A percentile compares a stretch with the other conserved stretches of the same genome.
phyloP scores from a whole-genome alignment of 1,140 invertebrate species.

The Geopemphigus sp. region DNA sequence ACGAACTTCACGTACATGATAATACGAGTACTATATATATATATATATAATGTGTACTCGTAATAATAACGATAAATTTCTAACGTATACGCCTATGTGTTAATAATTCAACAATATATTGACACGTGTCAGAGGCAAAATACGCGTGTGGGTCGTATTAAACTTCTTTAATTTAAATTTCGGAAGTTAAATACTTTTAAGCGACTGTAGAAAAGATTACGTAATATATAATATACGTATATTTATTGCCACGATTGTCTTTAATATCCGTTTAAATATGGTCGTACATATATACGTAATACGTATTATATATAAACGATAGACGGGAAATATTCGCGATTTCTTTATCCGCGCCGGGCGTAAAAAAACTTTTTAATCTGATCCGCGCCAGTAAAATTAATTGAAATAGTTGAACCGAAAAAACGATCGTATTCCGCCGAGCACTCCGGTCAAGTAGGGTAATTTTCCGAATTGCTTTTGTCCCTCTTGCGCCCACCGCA shows the following conservation, averaged over 20 bases:
- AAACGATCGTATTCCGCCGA: conserved; percentile 25
- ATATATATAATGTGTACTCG: no score
- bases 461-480: conserved; percentile 43
- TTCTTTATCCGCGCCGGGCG: conserved; percentile 38
- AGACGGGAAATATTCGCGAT: conserved; percentile 6
- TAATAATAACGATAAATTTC: no score
- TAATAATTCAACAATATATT: not conserved
- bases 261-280: conserved; percentile 42
- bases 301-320: not conserved
- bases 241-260: not conserved
- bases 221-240: no score
- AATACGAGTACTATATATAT: no score
- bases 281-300: no score
- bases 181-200: conserved; percentile 34
- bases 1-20: no score
- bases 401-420: conserved; percentile 48
- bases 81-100: no score
- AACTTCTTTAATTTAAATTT: conserved; percentile 38
- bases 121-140: not conserved
- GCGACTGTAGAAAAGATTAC: not conserved
- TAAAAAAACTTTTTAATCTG: conserved; percentile 48
- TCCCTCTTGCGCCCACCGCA: not conserved
- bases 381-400: conserved; percentile 42
- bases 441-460: conserved; percentile 41
- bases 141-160: not conserved